Conservation (phyloP, 2,113 vertebrate genomes). For the Gymnocephalus cernua region DNA sequence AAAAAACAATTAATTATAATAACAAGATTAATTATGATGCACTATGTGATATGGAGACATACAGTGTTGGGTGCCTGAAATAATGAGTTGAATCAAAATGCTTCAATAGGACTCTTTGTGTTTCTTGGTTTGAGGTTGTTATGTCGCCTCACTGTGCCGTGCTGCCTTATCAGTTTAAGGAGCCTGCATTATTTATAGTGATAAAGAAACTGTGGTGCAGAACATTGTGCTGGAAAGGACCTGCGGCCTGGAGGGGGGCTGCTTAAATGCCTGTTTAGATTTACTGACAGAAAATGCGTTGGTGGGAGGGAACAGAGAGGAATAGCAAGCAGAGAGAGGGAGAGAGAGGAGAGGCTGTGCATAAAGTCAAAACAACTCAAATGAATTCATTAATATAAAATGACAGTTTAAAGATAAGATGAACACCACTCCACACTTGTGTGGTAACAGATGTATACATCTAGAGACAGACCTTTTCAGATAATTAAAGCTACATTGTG, state of each 20-base stretch:
- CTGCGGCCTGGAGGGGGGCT: conserved; percentile 28
- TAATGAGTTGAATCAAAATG: conserved; percentile 18
- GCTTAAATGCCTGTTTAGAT: conserved; percentile 61
- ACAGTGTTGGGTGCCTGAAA: background rate
- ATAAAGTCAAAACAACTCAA: conserved; percentile 7
- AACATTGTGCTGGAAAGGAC: conserved; percentile 50
- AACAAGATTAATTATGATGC: background rate
- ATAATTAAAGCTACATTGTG: too few relatives aligned
- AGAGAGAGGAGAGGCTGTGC: conserved; percentile 1
- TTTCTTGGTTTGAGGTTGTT: conserved; percentile 34
- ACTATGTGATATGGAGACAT: background rate
- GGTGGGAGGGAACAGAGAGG: conserved; percentile 54
- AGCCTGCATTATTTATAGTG: conserved; percentile 71
- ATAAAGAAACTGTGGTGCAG: conserved; percentile 47
- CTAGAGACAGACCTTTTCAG: too few relatives aligned
- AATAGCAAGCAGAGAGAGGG: conserved; percentile 12
- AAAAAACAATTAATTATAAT: background rate
- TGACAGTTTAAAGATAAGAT: conserved; percentile 15
- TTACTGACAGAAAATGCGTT: conserved; percentile 54
- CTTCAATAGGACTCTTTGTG: conserved; percentile 10
- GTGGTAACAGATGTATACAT: background rate
- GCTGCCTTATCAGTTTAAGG: conserved; percentile 61
- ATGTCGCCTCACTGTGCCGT: conserved; percentile 1
- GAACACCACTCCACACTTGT: background rate
- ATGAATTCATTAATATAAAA: background rate